Evolutionary conservation across 2,888 invertebrate genomes (phyloP), one percentile per base, ranked within the genome.

Genomic region (Calameuta idolon): DNA sequence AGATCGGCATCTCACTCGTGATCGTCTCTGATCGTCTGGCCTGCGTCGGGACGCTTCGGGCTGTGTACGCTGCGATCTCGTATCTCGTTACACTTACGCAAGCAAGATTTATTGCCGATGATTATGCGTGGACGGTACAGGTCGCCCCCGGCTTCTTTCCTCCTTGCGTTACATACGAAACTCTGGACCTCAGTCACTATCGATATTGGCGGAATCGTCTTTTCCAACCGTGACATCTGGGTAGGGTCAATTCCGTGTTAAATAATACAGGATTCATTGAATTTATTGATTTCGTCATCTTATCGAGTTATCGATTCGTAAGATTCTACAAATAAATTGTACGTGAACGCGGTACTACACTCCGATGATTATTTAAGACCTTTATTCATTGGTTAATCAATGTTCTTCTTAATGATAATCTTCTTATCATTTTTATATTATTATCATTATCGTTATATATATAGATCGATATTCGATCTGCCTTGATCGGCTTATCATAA

Each of bases 1-100:
- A 15, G 37, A 37, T 37, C 15, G 4, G 37, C 37, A 37, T 37
- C 37, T 15, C 15, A 12, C 37, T 15, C 37, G 4, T 4, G 12
- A 37, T 37, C 37, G 23, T 55, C 40, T 55, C 55, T 23, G 55
- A 55, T 55, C 23, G 9, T 55, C 55, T 55, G 23, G 55, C 55
- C 55, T 23, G 55, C 55, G 55, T 55, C 55, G 55, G 55, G 55
- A 55, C 55, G 86, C 88, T 88, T 80, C 84, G 83, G 88, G 88
- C 87, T 90, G 89, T 91, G 86, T 91, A 90, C 90, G 90, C 90
- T 90, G 89, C 90, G 91, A 91, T 91, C 88, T 87, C 87, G 85
- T 91, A 91, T 91, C 91, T 90, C 89, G 90, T 90, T 91, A 91
- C 91, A 91, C 90, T 91, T 91, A 91, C 90, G 91, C 91, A 91